Evolutionary conservation across 2,888 invertebrate genomes (phyloP).

Genomic region (Lithodes maja): DNA sequence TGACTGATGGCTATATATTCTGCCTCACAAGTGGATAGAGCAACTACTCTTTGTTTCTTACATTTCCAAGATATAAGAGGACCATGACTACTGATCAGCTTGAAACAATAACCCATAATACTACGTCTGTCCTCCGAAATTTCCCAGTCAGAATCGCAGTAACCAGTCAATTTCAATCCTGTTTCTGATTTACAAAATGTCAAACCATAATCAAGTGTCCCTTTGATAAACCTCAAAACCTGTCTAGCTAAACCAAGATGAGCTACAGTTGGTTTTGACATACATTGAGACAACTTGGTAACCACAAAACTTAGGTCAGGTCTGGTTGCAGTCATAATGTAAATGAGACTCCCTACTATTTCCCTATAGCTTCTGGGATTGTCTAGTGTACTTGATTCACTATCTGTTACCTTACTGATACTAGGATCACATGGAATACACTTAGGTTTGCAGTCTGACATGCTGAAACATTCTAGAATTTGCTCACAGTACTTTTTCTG

Average conservation of each 20-base stretch:
- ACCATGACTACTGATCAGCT: neutral
- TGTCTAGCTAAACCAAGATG: slow-evolving; percentile 25
- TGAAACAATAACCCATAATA: slow-evolving; percentile 10
- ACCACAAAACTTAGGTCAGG: slow-evolving; percentile 12
- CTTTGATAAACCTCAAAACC: slow-evolving; percentile 24
- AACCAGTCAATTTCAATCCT: slow-evolving; percentile 20
- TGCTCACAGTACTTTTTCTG: slow-evolving; percentile 2
- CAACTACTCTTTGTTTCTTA: slow-evolving; percentile 31
- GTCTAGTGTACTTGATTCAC: slow-evolving; percentile 8
- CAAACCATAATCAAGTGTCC: slow-evolving; percentile 23
- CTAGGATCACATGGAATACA: slow-evolving; percentile 25
- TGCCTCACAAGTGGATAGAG: slow-evolving; percentile 45
- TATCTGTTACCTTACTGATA: neutral
- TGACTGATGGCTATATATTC: slow-evolving; percentile 30
- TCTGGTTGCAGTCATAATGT: slow-evolving; percentile 25
- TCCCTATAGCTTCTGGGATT: slow-evolving; percentile 1
- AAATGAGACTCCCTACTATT: slow-evolving; percentile 27
- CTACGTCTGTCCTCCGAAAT: slow-evolving; percentile 16
- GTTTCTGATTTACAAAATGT: slow-evolving; percentile 27
- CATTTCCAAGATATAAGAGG: slow-evolving; percentile 39
- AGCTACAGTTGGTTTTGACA: slow-evolving; percentile 2
- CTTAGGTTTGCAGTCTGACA: slow-evolving; percentile 34
- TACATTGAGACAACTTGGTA: neutral
- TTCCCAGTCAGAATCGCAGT: slow-evolving; percentile 33
- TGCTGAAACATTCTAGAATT: neutral